phyloP scores from a whole-genome alignment of 2,797 vertebrate species.

The Takifugu rubripes region DNA sequence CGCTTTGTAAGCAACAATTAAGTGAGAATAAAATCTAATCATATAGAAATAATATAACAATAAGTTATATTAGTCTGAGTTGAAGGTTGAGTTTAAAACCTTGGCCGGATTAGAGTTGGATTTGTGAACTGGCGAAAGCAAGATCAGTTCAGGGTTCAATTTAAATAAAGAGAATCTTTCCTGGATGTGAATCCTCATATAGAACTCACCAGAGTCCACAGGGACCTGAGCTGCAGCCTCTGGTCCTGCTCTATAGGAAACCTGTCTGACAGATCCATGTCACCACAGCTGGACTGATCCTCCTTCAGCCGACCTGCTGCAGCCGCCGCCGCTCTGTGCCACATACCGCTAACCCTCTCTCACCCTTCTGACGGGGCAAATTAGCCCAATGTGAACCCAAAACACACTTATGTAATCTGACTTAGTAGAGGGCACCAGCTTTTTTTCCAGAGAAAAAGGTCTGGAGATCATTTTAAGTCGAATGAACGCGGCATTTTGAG shows the following conservation, averaged over 20 bases:
- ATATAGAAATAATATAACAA: too few species aligned
- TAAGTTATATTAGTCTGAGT: too few species aligned
- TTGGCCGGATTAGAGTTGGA: too few species aligned
- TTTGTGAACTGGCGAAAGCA: too few species aligned
- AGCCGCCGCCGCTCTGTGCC: slow-evolving; percentile 14
- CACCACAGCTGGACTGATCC: slow-evolving; percentile 9
- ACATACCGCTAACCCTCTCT: slow-evolving; percentile 20
- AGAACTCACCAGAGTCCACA: slow-evolving; percentile 67
- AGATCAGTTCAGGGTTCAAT: neutral
- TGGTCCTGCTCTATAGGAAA: slow-evolving; percentile 18
- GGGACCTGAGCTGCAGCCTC: slow-evolving; percentile 35
- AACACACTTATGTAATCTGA: slow-evolving; percentile 50
- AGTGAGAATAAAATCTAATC: too few species aligned
- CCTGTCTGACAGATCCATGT: slow-evolving; percentile 40
- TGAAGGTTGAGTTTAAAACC: too few species aligned
- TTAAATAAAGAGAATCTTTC: neutral
- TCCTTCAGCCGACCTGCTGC: slow-evolving; percentile 10
- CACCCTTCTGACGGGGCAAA: slow-evolving; percentile 17
- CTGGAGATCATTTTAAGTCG: neutral
- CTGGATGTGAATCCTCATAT: too few species aligned
- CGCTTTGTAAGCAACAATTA: too few species aligned
- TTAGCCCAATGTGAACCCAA: slow-evolving; percentile 27
- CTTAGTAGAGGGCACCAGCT: slow-evolving; percentile 3
- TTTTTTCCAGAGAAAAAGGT: neutral
- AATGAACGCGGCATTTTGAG: too few species aligned